Percentiles rank a stretch among this genome's conserved stretches.
Conservation (phyloP, 2,797 vertebrate species). For the Dromococcyx pavoninus region DNA sequence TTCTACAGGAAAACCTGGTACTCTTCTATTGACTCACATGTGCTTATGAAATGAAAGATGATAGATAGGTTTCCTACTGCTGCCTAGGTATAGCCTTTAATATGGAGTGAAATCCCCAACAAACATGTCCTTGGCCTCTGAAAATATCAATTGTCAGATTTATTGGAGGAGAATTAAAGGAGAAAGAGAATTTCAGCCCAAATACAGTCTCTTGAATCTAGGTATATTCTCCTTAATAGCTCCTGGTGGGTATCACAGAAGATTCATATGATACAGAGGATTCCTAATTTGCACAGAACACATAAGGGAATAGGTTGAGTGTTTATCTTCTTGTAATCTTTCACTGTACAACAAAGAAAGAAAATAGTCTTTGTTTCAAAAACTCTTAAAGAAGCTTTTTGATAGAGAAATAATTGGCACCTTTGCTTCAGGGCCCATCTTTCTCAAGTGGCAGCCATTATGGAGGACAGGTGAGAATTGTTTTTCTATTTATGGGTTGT, state of each 20-base stretch:
- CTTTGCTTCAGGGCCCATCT: slow-evolving; percentile 33
- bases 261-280: background rate
- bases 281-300: background rate
- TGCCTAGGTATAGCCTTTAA: background rate
- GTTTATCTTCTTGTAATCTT: background rate
- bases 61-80: background rate
- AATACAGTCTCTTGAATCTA: background rate
- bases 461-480: slow-evolving; percentile 41
- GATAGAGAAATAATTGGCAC: slow-evolving; percentile 25
- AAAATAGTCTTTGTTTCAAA: background rate
- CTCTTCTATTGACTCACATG: background rate
- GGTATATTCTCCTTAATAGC: background rate
- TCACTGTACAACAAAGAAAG: background rate
- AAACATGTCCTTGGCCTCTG: background rate
- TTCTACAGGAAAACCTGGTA: background rate
- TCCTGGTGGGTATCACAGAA: background rate
- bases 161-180: background rate
- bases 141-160: background rate
- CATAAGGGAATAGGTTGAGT: background rate
- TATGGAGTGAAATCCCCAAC: background rate
- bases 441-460: slow-evolving; percentile 22
- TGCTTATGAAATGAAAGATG: background rate
- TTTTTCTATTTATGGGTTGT: background rate
- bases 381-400: background rate
- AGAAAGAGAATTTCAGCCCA: background rate